phyloP scores from a whole-genome alignment of 2,888 invertebrate genomes.

The Lissonota sp. region DNA sequence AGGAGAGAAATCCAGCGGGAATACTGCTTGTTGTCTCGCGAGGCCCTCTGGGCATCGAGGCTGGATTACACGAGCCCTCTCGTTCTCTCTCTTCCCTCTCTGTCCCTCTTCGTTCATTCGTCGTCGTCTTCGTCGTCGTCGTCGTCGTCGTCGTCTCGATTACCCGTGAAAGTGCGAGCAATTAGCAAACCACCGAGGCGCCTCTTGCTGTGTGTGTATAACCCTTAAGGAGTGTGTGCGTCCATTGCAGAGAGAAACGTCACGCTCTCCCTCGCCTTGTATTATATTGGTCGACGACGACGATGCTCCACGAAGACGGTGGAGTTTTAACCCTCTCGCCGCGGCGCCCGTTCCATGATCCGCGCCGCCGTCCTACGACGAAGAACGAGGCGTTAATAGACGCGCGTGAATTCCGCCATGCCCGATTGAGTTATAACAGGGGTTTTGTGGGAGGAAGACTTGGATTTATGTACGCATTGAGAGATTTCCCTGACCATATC shows the following conservation, averaged over 20 bases:
- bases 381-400: conserved; percentile 48
- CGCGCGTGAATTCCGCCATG: conserved; percentile 46
- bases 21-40: conserved; percentile 36
- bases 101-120: not conserved
- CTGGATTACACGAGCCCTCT: conserved; percentile 34
- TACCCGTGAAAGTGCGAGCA: conserved; percentile 66
- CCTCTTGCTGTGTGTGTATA: conserved; percentile 21
- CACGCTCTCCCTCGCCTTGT: conserved; percentile 1
- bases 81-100: conserved; percentile 15
- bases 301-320: not conserved
- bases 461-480: not conserved
- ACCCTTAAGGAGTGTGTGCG: not conserved
- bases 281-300: not conserved
- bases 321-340: not conserved
- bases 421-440: conserved; percentile 48
- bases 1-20: conserved; percentile 59
- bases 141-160: conserved; percentile 57
- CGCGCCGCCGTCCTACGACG: not conserved
- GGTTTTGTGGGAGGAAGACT: not conserved
- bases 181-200: conserved; percentile 60
- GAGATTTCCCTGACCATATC: not conserved
- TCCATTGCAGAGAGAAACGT: not conserved
- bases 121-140: not conserved
- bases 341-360: not conserved
- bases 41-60: conserved; percentile 47